Percentiles rank a stretch among this genome's conserved stretches.
phyloP scores from a whole-genome alignment of 2,797 vertebrate genomes.

The Mus minutoides region DNA sequence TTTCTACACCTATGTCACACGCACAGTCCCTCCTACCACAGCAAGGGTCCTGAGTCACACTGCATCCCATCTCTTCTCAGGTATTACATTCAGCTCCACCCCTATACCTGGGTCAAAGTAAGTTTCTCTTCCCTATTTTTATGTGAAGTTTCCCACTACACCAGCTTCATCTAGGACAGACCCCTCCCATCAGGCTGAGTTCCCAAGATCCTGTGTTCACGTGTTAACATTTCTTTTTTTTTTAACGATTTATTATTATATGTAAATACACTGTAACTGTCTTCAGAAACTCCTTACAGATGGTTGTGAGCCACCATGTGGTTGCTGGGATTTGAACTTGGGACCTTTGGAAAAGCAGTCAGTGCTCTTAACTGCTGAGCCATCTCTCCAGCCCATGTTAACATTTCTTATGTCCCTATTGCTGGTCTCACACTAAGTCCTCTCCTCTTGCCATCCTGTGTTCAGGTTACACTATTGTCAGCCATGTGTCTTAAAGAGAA shows the following conservation, averaged over 20 bases:
- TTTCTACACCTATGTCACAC: background rate
- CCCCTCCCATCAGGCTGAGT: background rate
- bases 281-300: too few relatives aligned
- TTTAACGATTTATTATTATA: too few relatives aligned
- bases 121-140: background rate
- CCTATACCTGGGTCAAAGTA: too few relatives aligned
- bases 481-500: background rate
- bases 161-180: background rate
- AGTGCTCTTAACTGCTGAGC: too few relatives aligned
- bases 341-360: too few relatives aligned
- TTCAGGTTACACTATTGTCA: background rate
- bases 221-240: background rate
- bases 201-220: background rate
- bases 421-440: too few relatives aligned
- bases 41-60: background rate
- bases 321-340: too few relatives aligned
- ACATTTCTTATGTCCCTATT: background rate
- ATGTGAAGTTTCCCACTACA: fast-evolving
- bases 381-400: too few relatives aligned
- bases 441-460: background rate
- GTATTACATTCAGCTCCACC: background rate
- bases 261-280: too few relatives aligned
- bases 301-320: too few relatives aligned
- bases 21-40: background rate
- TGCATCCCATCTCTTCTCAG: too few relatives aligned